Conservation (phyloP, 2,888 invertebrate genomes). For the Dendrolimus houi region DNA sequence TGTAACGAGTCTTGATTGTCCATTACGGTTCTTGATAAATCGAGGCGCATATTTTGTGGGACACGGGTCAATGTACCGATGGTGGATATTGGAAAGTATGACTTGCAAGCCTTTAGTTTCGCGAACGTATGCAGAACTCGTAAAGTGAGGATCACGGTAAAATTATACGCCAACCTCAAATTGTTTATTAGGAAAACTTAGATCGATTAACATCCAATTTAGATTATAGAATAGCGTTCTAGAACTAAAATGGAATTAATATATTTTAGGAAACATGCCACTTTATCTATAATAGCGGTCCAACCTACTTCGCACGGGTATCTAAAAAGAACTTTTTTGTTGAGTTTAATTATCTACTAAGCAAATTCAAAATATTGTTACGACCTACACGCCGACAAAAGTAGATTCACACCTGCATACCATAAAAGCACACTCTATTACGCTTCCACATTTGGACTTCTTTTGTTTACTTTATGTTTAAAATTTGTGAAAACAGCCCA, state of each 20-base stretch:
- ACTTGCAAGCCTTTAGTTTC: constrained; percentile 1
- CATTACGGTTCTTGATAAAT: constrained; percentile 10
- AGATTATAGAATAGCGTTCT: constrained; percentile 46
- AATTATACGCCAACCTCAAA: constrained; percentile 27
- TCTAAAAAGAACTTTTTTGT: too few relatives aligned
- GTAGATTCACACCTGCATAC: too few relatives aligned
- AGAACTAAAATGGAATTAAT: constrained; percentile 42
- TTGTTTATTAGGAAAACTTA: constrained; percentile 56
- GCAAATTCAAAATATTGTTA: too few relatives aligned
- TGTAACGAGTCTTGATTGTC: neutral
- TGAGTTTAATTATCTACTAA: too few relatives aligned
- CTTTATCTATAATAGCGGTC: too few relatives aligned
- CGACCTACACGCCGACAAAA: too few relatives aligned
- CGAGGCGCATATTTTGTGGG: constrained; percentile 5
- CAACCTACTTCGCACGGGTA: too few relatives aligned
- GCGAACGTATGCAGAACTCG: neutral
- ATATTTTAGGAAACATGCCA: neutral
- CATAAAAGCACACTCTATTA: too few relatives aligned
- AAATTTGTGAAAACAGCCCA: too few relatives aligned
- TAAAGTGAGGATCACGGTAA: neutral
- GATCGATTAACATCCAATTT: constrained; percentile 42
- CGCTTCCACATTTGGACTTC: too few relatives aligned
- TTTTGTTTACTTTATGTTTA: too few relatives aligned
- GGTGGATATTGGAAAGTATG: constrained; percentile 9
- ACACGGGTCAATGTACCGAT: constrained; percentile 12